phyloP scores from a whole-genome alignment of 2,888 invertebrate genomes.

The Agrochola litura region DNA sequence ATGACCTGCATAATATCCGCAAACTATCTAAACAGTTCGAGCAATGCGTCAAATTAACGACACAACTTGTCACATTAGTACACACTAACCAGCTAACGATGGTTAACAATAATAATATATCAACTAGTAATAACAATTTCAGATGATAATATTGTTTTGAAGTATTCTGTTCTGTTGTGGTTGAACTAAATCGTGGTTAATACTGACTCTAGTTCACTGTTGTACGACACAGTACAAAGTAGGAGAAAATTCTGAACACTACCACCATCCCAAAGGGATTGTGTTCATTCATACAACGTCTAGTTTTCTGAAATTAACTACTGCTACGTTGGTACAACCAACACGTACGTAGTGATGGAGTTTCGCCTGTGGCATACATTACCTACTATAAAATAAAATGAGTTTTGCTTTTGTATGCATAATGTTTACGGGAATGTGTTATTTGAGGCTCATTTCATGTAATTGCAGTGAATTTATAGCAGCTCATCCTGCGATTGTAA shows the following conservation, averaged over 20 bases:
- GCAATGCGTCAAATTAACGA: slow-evolving; percentile 72
- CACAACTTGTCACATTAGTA: slow-evolving; percentile 34
- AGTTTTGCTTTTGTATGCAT: not conserved
- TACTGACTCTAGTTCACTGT: not conserved
- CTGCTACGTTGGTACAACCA: not conserved
- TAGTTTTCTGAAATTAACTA: slow-evolving; percentile 18
- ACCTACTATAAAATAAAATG: not conserved
- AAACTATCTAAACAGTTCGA: slow-evolving; percentile 13
- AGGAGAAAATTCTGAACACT: slow-evolving; percentile 1
- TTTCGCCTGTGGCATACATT: not conserved
- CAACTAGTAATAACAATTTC: slow-evolving; percentile 57
- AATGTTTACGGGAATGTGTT: not conserved
- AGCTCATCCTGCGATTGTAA: slow-evolving; percentile 1
- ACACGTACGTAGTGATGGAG: not conserved
- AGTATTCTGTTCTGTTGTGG: not conserved
- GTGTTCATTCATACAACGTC: slow-evolving; percentile 15
- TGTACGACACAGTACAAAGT: not conserved
- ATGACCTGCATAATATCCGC: not conserved
- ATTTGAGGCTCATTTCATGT: slow-evolving; percentile 9
- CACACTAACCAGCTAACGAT: not conserved
- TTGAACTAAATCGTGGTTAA: not conserved
- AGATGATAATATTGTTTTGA: slow-evolving; percentile 12
- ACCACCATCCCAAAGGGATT: not conserved
- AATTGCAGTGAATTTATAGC: slow-evolving; percentile 17
- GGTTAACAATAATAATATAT: slow-evolving; percentile 70